Percentiles rank a stretch among this genome's conserved stretches.
phyloP scores from a whole-genome alignment of 2,113 vertebrate species.

The Redunca redunca region DNA sequence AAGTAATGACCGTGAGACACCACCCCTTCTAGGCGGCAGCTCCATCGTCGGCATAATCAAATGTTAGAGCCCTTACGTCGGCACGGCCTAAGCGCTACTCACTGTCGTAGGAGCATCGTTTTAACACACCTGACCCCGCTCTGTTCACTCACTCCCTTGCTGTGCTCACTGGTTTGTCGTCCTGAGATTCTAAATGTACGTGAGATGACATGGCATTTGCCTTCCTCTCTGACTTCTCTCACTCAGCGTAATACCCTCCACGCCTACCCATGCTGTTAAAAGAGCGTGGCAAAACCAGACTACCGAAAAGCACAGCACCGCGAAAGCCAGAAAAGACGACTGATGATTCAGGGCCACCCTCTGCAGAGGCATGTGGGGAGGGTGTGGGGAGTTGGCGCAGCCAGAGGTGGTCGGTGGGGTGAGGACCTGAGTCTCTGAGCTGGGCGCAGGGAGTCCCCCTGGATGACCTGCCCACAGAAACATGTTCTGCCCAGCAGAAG shows the following conservation, averaged over 20 bases:
- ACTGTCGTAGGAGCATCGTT: not conserved
- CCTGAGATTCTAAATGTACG: not conserved
- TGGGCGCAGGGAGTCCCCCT: not conserved
- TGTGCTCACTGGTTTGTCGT: not conserved
- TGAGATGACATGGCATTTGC: not conserved
- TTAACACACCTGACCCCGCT: not conserved
- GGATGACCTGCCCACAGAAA: rapidly evolving
- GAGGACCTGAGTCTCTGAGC: not conserved
- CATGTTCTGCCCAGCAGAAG: rapidly evolving
- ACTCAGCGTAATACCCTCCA: not conserved
- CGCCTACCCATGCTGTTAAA: not conserved
- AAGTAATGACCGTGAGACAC: not conserved
- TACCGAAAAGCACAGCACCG: not conserved
- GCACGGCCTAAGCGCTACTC: not conserved
- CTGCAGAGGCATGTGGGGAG: not conserved
- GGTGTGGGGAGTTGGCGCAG: rapidly evolving
- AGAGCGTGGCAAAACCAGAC: not conserved
- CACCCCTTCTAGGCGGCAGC: not conserved
- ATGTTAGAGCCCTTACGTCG: not conserved
- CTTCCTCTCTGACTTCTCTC: not conserved
- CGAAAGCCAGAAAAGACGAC: not conserved
- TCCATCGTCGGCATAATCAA: rapidly evolving
- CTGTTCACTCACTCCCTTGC: not conserved
- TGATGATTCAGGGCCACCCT: rapidly evolving
- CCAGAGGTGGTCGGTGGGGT: not conserved